Base-by-base conservation (phyloP, 2,113 vertebrate genomes). In the Genyomyrus donnyi region DNA sequence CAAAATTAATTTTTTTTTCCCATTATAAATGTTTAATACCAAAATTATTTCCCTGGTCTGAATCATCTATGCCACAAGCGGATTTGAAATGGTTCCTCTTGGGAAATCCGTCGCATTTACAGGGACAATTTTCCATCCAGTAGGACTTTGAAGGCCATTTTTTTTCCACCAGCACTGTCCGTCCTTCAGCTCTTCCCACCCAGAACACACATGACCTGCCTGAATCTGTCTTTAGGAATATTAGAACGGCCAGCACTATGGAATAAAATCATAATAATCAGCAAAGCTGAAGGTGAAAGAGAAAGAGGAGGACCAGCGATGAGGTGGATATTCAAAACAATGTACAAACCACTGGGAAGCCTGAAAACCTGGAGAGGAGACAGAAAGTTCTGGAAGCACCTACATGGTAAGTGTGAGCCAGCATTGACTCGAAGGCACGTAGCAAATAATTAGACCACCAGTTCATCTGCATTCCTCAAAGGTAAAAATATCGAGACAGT, bases 11-110 rank as follows among this genome's bases (percentile, higher is more conserved):
- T 45, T 46, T 70, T 50, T 53, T 53, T 35, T 6, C 19, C 5
- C 42, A 31, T 27, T 52, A 39, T 89, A 89, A 80, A 89, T 80
- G 88, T 80, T 89, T 89, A 80, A 89, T 89, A 53, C 66, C 48
- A n/a, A 89, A 89, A 89, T 89, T 42, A 89, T 80, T 89, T 89
- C 42, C 45, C 70, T 19, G 27, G 88, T 89, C 27, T 52, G 39
- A 77, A 80, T 52, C 46, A 52, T 3, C 31, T 80, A 70, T 53
- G 66, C 66, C 88, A 77, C 11, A n/a, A 89, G 88, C n/a, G 35
- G 39, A 80, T 77, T 21, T 8, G 70, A 74, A 70, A 74, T n/a
- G 21, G 58, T 70, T 10, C 13, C 58, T 49, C 58, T 74, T 24
- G 88, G 62, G 70, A 89, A 89, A 80, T 89, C 46, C 50, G n/a